Conservation (phyloP, 1,140 invertebrate species). For the Drosophila orena region DNA sequence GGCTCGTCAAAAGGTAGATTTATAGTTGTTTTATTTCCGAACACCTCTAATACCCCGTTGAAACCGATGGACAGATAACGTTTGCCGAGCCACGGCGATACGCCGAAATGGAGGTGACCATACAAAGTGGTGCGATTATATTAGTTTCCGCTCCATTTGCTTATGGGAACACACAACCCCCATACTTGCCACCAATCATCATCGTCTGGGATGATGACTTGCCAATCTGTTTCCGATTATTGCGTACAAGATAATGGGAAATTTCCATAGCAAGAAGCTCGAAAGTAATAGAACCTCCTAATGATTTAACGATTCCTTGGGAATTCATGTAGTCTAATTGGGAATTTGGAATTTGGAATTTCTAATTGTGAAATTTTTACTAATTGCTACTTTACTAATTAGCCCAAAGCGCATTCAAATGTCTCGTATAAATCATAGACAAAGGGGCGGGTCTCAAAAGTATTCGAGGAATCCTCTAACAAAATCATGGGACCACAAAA, state of each 20-base stretch:
- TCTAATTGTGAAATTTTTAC: no score
- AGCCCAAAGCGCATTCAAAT: background rate
- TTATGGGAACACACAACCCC: slow-evolving; percentile 7
- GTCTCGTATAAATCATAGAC: background rate
- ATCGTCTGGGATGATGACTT: slow-evolving; percentile 22
- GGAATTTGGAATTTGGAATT: no score
- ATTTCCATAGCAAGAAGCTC: slow-evolving; percentile 18
- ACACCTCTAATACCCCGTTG: slow-evolving; percentile 52
- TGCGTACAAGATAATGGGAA: slow-evolving; percentile 14
- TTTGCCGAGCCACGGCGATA: slow-evolving; percentile 10
- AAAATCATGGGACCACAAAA: background rate
- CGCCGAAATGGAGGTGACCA: background rate
- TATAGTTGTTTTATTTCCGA: slow-evolving; percentile 72
- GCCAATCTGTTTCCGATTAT: slow-evolving; percentile 31
- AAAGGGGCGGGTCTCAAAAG: background rate
- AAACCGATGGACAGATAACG: slow-evolving; percentile 31
- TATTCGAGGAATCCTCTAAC: background rate
- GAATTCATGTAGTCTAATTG: background rate
- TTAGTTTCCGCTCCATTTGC: slow-evolving; percentile 41
- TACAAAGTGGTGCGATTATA: slow-evolving; percentile 42
- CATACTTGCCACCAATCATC: background rate
- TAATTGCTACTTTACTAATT: no score
- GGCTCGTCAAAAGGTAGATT: slow-evolving; percentile 53
- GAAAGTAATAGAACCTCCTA: background rate
- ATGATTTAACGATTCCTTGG: background rate